phyloP scores from a whole-genome alignment of 2,888 invertebrate species.

The Ornithoptera alexandrae region DNA sequence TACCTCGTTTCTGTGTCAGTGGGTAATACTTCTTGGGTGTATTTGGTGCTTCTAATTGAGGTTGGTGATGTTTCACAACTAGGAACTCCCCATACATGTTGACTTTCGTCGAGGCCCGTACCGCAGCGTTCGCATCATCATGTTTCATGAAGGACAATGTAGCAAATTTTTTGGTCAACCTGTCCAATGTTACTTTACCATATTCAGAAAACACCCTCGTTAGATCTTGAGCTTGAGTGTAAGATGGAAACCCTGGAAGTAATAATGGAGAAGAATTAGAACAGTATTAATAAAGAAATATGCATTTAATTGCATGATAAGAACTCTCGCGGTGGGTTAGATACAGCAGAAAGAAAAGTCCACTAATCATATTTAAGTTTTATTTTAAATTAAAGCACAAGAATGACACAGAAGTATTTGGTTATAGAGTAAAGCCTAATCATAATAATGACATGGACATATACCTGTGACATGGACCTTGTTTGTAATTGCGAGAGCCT shows the following conservation, averaged over 20 bases:
- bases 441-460: neutral
- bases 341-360: too few relatives aligned
- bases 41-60: constrained; percentile 21
- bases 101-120: constrained; percentile 40
- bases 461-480: constrained; percentile 3
- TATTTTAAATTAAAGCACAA: too few relatives aligned
- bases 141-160: constrained; percentile 39
- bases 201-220: constrained; percentile 46
- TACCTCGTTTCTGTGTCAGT: constrained; percentile 6
- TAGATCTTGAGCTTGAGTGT: constrained; percentile 54
- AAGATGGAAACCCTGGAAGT: constrained; percentile 56
- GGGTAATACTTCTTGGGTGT: constrained; percentile 36
- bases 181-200: constrained; percentile 48
- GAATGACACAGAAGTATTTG: too few relatives aligned
- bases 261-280: too few relatives aligned
- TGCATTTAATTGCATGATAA: too few relatives aligned
- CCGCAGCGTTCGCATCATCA: constrained; percentile 42
- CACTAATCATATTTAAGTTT: too few relatives aligned
- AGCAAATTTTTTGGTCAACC: constrained; percentile 40
- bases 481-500: neutral
- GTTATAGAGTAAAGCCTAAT: too few relatives aligned
- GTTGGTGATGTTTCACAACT: constrained; percentile 40
- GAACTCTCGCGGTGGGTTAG: too few relatives aligned
- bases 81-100: constrained; percentile 58
- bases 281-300: too few relatives aligned